These are phyloP conservation scores for Pholis gunnellus DNA, from an alignment of 2,113 vertebrate genomes.

Conservation along the genomic window DNA sequence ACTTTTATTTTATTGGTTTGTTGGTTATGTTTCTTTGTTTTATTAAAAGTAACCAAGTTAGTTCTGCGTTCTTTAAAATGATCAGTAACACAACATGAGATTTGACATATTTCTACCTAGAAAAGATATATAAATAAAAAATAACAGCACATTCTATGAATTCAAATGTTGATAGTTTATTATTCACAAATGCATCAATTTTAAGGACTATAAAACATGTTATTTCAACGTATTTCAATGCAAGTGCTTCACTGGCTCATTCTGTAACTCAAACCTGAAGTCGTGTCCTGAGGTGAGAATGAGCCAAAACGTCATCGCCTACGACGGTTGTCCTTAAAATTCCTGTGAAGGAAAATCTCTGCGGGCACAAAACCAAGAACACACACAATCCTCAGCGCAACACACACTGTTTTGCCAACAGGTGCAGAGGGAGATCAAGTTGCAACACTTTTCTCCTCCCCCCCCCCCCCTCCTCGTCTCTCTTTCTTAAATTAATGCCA, in stretches of 20 bases:
- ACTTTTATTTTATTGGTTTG: background rate
- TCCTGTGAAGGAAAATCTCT: slow-evolving; percentile 26
- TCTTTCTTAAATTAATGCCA: slow-evolving; percentile 76
- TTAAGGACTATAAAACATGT: background rate
- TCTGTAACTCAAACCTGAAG: background rate
- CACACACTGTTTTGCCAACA: slow-evolving; percentile 83
- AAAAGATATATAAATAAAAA: too few species aligned
- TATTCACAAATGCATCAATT: background rate
- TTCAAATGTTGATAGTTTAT: background rate
- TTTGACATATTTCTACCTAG: too few species aligned
- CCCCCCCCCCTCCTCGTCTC: slow-evolving; percentile 54
- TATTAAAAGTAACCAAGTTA: too few species aligned
- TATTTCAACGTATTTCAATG: background rate
- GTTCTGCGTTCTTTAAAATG: too few species aligned
- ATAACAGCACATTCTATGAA: background rate
- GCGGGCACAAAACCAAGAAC: slow-evolving; percentile 46
- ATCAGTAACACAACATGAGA: too few species aligned
- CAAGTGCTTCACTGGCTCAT: background rate
- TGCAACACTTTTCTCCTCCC: slow-evolving; percentile 77
- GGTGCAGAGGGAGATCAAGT: slow-evolving; percentile 92
- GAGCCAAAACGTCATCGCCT: slow-evolving; percentile 46
- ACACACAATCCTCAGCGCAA: slow-evolving; percentile 75
- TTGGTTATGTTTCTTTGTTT: too few species aligned
- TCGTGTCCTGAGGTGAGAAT: slow-evolving; percentile 13
- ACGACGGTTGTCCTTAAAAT: slow-evolving; percentile 34